Percentiles rank a stretch among this genome's conserved stretches.
phyloP scores from a whole-genome alignment of 2,113 vertebrate genomes.

The Herpailurus yagouaroundi region DNA sequence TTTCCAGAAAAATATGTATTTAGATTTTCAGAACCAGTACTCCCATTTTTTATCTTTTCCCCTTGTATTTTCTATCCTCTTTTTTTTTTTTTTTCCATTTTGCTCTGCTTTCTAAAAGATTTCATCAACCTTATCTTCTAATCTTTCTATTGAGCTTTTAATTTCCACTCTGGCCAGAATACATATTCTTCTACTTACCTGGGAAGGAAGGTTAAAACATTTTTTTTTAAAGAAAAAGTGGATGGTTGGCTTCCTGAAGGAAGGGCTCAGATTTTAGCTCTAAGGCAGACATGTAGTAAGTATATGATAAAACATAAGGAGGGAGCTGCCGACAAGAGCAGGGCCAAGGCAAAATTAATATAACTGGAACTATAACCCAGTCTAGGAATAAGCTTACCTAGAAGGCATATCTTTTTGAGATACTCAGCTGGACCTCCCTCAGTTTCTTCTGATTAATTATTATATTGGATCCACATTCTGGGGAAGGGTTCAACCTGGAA shows the following conservation, averaged over 20 bases:
- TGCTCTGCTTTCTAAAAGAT: not conserved
- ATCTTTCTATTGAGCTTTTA: not conserved
- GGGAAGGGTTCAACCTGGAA: not conserved
- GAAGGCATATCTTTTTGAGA: not conserved
- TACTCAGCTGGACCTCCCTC: not conserved
- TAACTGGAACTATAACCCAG: not conserved
- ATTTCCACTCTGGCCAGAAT: not conserved
- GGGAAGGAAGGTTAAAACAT: not conserved
- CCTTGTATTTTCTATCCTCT: not conserved
- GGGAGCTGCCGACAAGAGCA: not conserved
- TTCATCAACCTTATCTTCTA: not conserved
- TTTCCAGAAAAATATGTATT: not conserved
- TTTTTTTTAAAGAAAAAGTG: not conserved
- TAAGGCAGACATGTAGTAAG: not conserved
- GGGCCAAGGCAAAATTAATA: not conserved
- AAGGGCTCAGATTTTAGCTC: not conserved
- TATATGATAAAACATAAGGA: not conserved
- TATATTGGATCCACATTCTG: not conserved
- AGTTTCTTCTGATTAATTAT: constrained; percentile 10
- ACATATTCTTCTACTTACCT: not conserved
- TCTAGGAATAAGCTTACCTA: not conserved
- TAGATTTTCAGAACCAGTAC: not conserved
- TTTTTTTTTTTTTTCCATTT: not conserved
- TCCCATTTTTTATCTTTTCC: not conserved
- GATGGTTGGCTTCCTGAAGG: not conserved